These are phyloP conservation scores for Microplitis mediator DNA, from an alignment of 1,140 invertebrate genomes.

Conservation along the genomic window DNA sequence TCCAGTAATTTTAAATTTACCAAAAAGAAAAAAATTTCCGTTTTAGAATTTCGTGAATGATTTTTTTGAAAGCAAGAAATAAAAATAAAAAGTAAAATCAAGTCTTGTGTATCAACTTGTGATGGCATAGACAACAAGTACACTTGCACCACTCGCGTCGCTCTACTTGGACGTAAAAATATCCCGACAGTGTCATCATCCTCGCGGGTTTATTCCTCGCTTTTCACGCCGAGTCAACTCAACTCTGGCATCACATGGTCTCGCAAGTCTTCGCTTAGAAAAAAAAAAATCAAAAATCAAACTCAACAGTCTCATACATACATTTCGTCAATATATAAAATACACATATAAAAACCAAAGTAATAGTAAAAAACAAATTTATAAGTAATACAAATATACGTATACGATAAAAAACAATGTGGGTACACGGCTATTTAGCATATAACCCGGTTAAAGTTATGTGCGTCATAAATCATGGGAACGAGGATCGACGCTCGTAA, in stretches of 20 bases:
- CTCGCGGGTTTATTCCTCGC: constrained; percentile 10
- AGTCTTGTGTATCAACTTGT: background rate
- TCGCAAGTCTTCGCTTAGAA: background rate
- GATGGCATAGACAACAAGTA: too few species aligned
- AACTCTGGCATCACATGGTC: constrained; percentile 3
- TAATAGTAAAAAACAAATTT: background rate
- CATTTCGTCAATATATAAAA: constrained; percentile 24
- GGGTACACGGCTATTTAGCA: constrained; percentile 30
- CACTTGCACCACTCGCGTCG: constrained; percentile 28
- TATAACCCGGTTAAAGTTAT: constrained; percentile 47
- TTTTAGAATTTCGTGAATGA: too few species aligned
- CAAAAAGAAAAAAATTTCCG: too few species aligned
- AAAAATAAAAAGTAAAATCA: too few species aligned
- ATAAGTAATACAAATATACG: background rate
- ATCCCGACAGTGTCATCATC: constrained; percentile 44
- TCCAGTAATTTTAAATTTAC: too few species aligned
- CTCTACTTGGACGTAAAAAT: constrained; percentile 52
- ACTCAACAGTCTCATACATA: background rate
- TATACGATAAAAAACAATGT: constrained; percentile 8
- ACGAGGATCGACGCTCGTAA: constrained; percentile 57
- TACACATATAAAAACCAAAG: constrained; percentile 43
- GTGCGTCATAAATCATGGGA: constrained; percentile 53
- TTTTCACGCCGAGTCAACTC: constrained; percentile 15
- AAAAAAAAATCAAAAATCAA: constrained; percentile 11
- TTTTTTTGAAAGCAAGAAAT: too few species aligned